These are phyloP conservation scores for Campoplex nolae DNA, from an alignment of 2,888 invertebrate genomes.

Conservation along the genomic window DNA sequence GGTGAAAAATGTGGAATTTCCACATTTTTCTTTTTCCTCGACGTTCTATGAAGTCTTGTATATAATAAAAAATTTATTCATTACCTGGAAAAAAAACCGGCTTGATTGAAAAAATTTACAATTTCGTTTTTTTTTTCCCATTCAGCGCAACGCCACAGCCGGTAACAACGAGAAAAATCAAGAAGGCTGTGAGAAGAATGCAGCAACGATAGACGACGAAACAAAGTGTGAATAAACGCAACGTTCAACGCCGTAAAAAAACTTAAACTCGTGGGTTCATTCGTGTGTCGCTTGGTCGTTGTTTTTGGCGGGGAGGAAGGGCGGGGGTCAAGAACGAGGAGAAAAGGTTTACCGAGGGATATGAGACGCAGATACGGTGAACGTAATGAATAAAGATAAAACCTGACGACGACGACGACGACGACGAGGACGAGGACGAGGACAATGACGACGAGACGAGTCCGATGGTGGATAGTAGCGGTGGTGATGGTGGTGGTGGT, in stretches of 20 bases:
- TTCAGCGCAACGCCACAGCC: conserved; percentile 76
- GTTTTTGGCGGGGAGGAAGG: background rate
- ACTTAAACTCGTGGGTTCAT: conserved; percentile 18
- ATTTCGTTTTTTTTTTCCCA: conserved; percentile 47
- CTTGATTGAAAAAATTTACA: conserved; percentile 8
- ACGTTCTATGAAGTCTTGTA: too few species aligned
- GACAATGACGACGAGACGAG: conserved; percentile 6
- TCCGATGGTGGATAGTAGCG: conserved; percentile 10
- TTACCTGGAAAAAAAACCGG: too few species aligned
- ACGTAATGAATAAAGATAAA: conserved; percentile 19
- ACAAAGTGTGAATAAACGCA: conserved; percentile 8
- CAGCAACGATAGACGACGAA: conserved; percentile 74
- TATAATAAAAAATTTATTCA: too few species aligned
- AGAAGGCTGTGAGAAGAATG: conserved; percentile 85
- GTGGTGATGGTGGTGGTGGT: conserved; percentile 18
- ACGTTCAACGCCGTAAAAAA: conserved; percentile 3
- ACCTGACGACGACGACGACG: conserved; percentile 40
- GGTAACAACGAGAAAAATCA: conserved; percentile 82
- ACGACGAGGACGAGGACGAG: conserved; percentile 8
- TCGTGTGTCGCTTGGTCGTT: conserved; percentile 11
- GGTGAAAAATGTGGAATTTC: background rate
- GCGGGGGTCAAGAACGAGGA: background rate
- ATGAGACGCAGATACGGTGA: conserved; percentile 6
- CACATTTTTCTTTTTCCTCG: background rate
- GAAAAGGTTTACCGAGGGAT: background rate